Evolutionary conservation across 2,888 invertebrate genomes (phyloP).

Genomic region (Melinaea menophilus): DNA sequence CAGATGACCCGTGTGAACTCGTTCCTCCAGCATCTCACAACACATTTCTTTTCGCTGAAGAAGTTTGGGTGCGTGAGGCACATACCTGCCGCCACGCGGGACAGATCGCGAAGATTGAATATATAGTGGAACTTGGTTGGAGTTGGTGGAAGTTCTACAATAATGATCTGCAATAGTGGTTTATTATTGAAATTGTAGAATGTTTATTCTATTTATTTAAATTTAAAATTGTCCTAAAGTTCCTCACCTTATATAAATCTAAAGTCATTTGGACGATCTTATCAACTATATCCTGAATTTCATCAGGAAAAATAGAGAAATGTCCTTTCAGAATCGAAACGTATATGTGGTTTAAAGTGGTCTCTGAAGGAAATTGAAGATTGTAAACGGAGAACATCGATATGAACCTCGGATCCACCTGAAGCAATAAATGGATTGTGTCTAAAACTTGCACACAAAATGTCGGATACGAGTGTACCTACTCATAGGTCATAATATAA

Average conservation of each 20-base stretch:
- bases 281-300: slow-evolving; percentile 80
- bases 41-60: slow-evolving; percentile 82
- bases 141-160: slow-evolving; percentile 90
- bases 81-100: slow-evolving; percentile 89
- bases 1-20: slow-evolving; percentile 92
- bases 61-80: slow-evolving; percentile 85
- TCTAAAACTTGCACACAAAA: neutral
- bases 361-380: slow-evolving; percentile 88
- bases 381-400: slow-evolving; percentile 94
- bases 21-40: slow-evolving; percentile 93
- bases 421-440: slow-evolving; percentile 11
- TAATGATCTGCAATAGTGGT: slow-evolving; percentile 74
- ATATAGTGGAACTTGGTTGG: slow-evolving; percentile 97
- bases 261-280: slow-evolving; percentile 88
- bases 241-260: slow-evolving; percentile 86
- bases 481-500: neutral
- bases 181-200: neutral
- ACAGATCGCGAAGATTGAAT: slow-evolving; percentile 94
- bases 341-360: slow-evolving; percentile 89
- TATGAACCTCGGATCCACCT: slow-evolving; percentile 92
- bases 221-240: too few species aligned
- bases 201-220: neutral
- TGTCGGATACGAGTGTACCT: neutral
- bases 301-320: slow-evolving; percentile 81
- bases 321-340: slow-evolving; percentile 89